Base-by-base conservation (phyloP, 2,888 invertebrate genomes). In the Trachelus iudaicus region DNA sequence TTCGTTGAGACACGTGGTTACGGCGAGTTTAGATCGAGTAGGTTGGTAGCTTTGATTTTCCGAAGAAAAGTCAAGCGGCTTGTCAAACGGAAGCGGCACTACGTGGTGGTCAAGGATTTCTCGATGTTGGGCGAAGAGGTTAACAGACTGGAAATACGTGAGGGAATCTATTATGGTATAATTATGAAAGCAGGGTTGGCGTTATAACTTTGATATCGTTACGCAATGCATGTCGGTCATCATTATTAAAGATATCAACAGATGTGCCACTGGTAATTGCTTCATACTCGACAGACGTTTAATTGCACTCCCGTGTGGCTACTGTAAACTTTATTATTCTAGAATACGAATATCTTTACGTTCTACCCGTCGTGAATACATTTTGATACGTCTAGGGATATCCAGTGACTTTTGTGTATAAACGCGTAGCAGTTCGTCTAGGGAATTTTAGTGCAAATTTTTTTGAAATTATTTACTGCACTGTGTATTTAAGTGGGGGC, bases 221-320 rank as follows among this genome's bases (percentile, higher is more conserved):
- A 80, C 37, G 68, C 74, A 73, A 74, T 78, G 68, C 56, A 56
- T 2, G 56, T 56, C 56, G 56, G 56, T 56, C 2, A 56, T 23
- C 9, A 56, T 56, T 56, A 56, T 56, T 23, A 56, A 56, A 56
- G 77, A 79, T 81, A 84, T 85, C 84, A 83, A 81, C 85, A 86
- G 84, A 87, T 87, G 85, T 79, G 81, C 77, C 56, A 35, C 69
- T 69, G 81, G 77, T 83, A 87, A 86, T 86, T 85, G 83, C 76
- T 85, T 82, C 76, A 75, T 79, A 76, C 80, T 76, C 79, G 77
- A 78, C 81, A 82, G 78, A 78, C 77, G 79, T 79, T 84, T 84
- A 83, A 83, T 83, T 83, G 77, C 77, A 81, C 79, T 82, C 76
- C 35, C 79, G 71, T 23, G 56, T 23, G 56, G 56, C 56, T 56